Evolutionary conservation across 2,888 invertebrate species (phyloP).

Genomic region (Monoplex corrugatus): DNA sequence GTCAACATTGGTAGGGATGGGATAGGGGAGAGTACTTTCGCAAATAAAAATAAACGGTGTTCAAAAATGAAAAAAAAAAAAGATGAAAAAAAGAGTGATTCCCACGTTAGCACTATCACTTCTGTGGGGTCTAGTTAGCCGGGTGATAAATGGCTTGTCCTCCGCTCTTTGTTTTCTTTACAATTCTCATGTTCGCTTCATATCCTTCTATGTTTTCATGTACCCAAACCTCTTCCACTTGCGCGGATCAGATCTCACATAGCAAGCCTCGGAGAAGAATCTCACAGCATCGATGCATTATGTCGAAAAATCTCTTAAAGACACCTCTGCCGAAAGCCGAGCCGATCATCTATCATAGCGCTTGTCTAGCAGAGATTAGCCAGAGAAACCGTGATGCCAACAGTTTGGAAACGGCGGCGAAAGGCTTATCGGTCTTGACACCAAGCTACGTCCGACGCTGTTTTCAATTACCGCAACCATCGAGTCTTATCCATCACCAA

Average conservation of each 20-base stretch:
- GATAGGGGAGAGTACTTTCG: too few species aligned
- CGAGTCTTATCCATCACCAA: too few species aligned
- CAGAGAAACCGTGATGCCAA: background rate
- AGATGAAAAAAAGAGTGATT: too few species aligned
- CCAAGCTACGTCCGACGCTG: background rate
- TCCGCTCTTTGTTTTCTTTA: background rate
- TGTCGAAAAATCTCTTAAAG: conserved; percentile 31
- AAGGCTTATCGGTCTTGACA: background rate
- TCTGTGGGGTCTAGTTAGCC: background rate
- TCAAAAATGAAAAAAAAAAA: too few species aligned
- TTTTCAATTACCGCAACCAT: background rate
- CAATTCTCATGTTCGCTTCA: background rate
- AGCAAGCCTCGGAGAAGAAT: background rate
- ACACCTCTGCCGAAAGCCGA: conserved; percentile 21
- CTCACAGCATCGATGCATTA: conserved; percentile 28
- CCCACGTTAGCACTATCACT: too few species aligned
- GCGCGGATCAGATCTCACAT: background rate
- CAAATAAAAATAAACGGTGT: too few species aligned
- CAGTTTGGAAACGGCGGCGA: background rate
- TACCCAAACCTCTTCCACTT: too few species aligned
- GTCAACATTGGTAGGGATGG: too few species aligned
- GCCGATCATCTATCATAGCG: conserved; percentile 22
- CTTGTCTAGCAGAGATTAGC: background rate
- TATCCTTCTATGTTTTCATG: too few species aligned
- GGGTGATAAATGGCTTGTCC: background rate